Base-by-base conservation (phyloP, 2,888 invertebrate species). In the Aelia acuminata region DNA sequence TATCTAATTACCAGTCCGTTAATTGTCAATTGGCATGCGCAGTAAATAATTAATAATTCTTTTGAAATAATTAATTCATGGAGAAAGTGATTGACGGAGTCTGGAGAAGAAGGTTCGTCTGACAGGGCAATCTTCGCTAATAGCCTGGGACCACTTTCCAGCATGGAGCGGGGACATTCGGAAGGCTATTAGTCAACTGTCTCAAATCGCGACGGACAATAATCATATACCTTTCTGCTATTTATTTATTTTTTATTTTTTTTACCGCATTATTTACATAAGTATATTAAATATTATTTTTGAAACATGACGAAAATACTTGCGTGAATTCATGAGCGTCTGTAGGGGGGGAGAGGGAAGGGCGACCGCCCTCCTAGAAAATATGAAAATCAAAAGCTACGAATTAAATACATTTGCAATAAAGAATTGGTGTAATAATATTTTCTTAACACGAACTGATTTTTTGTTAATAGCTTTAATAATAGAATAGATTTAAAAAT, bases 1-100 rank as follows among this genome's bases (percentile, higher is more conserved):
- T 70, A 70, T 70, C 63, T 26, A 70, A 70, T 70, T 3, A 70
- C 18, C 13, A 70, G 35, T 57, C 26, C 26, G 15, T 20, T 35
- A 35, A 70, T 70, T 20, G 31, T 18, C 63, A 35, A 35, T 70
- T 70, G 63, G 15, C 63, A n/a, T 35, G 31, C 31, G 20, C 63
- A 35, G 35, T 70, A 20, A 35, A 70, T 70, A 70, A 70, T 70
- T 35, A 70, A 70, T 70, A 18, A 35, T 13, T 7, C 35, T 70
- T 70, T 70, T 18, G 20, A 35, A 70, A 70, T 70, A 70, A 70
- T 70, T 70, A 35, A 70, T 70, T 70, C 63, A 70, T 20, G 35
- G 63, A 70, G 63, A 35, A 70, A 70, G 63, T 70, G 63, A 70
- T 70, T 70, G 63, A 70, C 63, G 31, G 35, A 57, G 26, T 26